These are phyloP conservation scores for Athalia cordata DNA, from an alignment of 2,888 invertebrate species.

Conservation along the genomic window DNA sequence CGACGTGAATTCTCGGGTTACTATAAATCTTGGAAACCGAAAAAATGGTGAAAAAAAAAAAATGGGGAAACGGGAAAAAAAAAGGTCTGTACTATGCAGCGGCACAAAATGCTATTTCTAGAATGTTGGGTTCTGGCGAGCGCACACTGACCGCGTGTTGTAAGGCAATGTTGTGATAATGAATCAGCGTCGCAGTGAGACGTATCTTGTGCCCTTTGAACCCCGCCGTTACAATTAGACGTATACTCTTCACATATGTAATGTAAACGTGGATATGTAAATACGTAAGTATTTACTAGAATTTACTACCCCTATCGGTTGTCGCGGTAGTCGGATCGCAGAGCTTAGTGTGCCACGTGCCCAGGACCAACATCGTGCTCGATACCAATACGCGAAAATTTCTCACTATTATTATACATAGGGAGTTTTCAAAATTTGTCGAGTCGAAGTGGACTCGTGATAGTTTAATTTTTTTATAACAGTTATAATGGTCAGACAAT, in stretches of 20 bases:
- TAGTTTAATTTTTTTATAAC: background rate
- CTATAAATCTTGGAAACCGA: no score
- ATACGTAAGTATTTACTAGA: conserved; percentile 28
- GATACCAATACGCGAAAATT: background rate
- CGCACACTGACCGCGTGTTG: conserved; percentile 42
- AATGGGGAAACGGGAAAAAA: no score
- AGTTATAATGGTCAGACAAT: conserved; percentile 77
- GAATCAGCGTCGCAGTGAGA: conserved; percentile 61
- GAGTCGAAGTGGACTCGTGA: no score
- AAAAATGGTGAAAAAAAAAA: no score
- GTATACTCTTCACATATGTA: conserved; percentile 22
- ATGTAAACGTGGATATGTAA: conserved; percentile 31
- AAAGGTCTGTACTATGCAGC: background rate
- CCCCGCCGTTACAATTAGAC: conserved; percentile 48
- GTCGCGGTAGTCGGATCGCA: conserved; percentile 39
- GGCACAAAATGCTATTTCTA: conserved; percentile 11
- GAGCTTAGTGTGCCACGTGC: conserved; percentile 39
- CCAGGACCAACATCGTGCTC: conserved; percentile 29
- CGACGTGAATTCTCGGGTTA: no score
- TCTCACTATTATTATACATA: no score
- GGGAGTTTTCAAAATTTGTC: no score
- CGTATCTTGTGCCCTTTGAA: conserved; percentile 64
- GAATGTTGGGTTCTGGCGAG: conserved; percentile 21
- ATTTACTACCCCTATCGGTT: conserved; percentile 45
- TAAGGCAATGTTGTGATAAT: conserved; percentile 59